Evolutionary conservation across 2,888 invertebrate genomes (phyloP).

Genomic region (Helleia helle): DNA sequence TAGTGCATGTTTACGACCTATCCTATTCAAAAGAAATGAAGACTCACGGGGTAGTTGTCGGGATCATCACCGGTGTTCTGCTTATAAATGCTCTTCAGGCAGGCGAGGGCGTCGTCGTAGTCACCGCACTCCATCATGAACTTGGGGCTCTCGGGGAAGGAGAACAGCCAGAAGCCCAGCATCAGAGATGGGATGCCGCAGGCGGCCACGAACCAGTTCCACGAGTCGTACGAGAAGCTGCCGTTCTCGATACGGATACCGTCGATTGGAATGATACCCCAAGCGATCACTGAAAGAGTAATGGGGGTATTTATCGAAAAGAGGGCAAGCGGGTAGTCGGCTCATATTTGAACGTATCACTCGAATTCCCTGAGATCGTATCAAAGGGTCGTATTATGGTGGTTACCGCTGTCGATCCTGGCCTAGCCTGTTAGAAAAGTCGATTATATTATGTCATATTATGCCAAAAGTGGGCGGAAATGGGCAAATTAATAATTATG

Average conservation of each 20-base stretch:
- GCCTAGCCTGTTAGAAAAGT: no score
- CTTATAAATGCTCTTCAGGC: slow-evolving; percentile 79
- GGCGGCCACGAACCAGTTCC: slow-evolving; percentile 86
- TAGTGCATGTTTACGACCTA: no score
- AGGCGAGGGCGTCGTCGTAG: slow-evolving; percentile 81
- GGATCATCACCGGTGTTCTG: slow-evolving; percentile 81
- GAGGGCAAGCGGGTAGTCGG: no score
- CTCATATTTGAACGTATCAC: no score
- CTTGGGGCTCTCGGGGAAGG: slow-evolving; percentile 88
- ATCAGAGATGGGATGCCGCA: slow-evolving; percentile 81
- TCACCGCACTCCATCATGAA: slow-evolving; percentile 87
- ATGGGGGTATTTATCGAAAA: no score
- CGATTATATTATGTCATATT: no score
- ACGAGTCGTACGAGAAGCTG: slow-evolving; percentile 81
- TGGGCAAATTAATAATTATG: no score
- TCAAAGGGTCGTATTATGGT: no score
- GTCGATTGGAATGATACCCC: slow-evolving; percentile 83
- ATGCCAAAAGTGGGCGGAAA: no score
- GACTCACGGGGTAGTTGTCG: slow-evolving; percentile 82
- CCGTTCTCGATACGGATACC: slow-evolving; percentile 73
- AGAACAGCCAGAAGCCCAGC: slow-evolving; percentile 80
- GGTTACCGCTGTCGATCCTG: no score
- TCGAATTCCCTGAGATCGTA: no score
- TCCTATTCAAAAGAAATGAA: no score
- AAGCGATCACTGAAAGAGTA: slow-evolving; percentile 77